A percentile compares a stretch with the other conserved stretches of the same genome.
phyloP scores from a whole-genome alignment of 2,888 invertebrate genomes.

The Macaria liturata region DNA sequence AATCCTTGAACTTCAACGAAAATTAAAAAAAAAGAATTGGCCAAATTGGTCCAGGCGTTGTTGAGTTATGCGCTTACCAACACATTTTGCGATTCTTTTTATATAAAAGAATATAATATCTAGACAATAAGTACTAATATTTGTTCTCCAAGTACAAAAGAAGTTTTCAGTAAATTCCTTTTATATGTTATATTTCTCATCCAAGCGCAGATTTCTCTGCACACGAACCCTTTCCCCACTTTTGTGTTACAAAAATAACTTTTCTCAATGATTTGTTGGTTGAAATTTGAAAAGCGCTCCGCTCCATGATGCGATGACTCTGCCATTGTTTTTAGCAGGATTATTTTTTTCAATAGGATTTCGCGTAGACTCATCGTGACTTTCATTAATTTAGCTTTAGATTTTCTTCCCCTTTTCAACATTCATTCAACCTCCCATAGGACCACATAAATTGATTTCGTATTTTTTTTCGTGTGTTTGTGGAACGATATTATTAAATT shows the following conservation, averaged over 20 bases:
- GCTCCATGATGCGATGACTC: conserved; percentile 39
- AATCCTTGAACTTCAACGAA: no score
- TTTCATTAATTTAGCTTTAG: conserved; percentile 55
- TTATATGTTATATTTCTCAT: no score
- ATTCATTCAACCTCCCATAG: conserved; percentile 45
- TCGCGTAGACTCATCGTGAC: conserved; percentile 53
- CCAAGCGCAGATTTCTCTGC: no score
- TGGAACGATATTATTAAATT: conserved; percentile 23
- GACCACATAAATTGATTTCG: conserved; percentile 57
- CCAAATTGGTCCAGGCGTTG: no score
- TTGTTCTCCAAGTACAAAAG: no score
- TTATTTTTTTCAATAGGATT: conserved; percentile 48
- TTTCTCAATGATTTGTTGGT: conserved; percentile 15
- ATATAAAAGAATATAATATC: no score
- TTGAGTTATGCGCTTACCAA: no score
- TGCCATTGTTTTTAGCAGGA: conserved; percentile 49
- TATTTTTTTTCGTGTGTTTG: conserved; percentile 49
- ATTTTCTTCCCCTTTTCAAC: conserved; percentile 49
- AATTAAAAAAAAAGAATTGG: no score
- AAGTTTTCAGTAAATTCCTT: no score
- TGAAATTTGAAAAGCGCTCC: conserved; percentile 37
- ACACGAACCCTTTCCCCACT: no score
- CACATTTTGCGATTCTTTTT: no score
- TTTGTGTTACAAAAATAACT: conserved; percentile 5
- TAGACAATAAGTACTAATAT: no score